Evolutionary conservation across 1,140 invertebrate genomes (phyloP).

Genomic region (Drosophila athabasca): DNA sequence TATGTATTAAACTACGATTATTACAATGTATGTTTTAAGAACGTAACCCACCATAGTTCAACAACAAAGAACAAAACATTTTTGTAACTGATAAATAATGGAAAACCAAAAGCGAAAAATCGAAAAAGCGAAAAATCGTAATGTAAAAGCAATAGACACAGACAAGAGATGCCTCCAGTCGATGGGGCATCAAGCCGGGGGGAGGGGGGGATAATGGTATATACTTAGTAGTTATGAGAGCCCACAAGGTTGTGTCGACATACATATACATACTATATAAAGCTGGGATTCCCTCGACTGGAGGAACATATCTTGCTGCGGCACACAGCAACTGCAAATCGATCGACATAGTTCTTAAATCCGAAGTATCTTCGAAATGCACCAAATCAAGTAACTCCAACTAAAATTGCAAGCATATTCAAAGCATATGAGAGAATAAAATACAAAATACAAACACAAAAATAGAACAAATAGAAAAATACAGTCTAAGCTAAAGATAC

Average conservation of each 20-base stretch:
- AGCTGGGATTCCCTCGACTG: conserved; percentile 24
- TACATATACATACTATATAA: neutral
- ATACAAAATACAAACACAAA: conserved; percentile 10
- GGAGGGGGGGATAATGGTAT: too few species aligned
- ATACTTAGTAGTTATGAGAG: conserved; percentile 26
- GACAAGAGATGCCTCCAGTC: neutral
- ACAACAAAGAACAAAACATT: conserved; percentile 74
- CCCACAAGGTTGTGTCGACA: conserved; percentile 42
- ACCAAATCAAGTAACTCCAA: conserved; percentile 58
- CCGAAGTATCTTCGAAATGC: conserved; percentile 51
- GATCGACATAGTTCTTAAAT: conserved; percentile 27
- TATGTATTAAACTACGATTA: conserved; percentile 49
- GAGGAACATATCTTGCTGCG: conserved; percentile 29
- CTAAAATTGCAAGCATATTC: conserved; percentile 41
- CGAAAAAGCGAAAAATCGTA: too few species aligned
- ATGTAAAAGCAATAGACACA: conserved; percentile 1
- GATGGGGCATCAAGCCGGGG: neutral
- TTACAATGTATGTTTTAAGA: conserved; percentile 66
- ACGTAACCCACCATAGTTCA: conserved; percentile 81
- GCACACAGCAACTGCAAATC: conserved; percentile 12
- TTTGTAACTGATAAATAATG: conserved; percentile 63
- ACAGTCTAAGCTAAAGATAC: conserved; percentile 36
- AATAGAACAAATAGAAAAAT: conserved; percentile 18
- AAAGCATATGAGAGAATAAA: conserved; percentile 57
- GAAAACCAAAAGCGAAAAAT: neutral